Conservation (phyloP, 2,888 invertebrate species). For the Trissolcus brochymenae region DNA sequence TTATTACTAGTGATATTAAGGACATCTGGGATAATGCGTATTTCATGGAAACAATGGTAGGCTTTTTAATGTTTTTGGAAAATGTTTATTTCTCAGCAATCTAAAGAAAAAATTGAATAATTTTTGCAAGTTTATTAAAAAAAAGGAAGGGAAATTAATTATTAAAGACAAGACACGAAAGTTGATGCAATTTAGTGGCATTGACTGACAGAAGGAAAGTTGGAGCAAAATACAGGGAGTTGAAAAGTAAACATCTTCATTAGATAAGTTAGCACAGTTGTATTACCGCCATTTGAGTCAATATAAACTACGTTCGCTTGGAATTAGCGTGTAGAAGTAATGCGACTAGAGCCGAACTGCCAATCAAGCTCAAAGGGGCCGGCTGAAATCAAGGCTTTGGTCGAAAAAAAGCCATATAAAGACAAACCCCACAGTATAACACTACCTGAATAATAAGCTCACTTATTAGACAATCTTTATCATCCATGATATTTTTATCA, state of each 20-base stretch:
- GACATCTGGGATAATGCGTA: constrained; percentile 87
- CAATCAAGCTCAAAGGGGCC: too few relatives aligned
- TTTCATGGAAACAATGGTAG: constrained; percentile 84
- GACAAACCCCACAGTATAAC: neutral
- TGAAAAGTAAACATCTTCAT: constrained; percentile 12
- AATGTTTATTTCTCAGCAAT: neutral
- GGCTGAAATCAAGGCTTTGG: neutral
- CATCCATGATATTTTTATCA: neutral
- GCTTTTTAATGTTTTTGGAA: constrained; percentile 69
- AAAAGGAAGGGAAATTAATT: neutral
- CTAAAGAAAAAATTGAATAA: neutral
- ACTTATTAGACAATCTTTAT: neutral
- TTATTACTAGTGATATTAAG: constrained; percentile 84
- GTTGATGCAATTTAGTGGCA: neutral
- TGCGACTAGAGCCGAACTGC: neutral
- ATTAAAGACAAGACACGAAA: neutral
- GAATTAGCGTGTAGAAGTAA: neutral
- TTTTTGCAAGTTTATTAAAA: neutral
- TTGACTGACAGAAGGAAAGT: neutral
- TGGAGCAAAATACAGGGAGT: neutral
- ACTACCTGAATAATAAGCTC: neutral
- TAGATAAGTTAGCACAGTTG: constrained; percentile 25
- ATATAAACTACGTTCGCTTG: neutral
- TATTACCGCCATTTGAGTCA: constrained; percentile 20
- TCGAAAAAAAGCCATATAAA: neutral